Percentiles rank a stretch among this genome's conserved stretches.
Conservation (phyloP, 2,888 invertebrate species). For the Xanthostigma xanthostigma region DNA sequence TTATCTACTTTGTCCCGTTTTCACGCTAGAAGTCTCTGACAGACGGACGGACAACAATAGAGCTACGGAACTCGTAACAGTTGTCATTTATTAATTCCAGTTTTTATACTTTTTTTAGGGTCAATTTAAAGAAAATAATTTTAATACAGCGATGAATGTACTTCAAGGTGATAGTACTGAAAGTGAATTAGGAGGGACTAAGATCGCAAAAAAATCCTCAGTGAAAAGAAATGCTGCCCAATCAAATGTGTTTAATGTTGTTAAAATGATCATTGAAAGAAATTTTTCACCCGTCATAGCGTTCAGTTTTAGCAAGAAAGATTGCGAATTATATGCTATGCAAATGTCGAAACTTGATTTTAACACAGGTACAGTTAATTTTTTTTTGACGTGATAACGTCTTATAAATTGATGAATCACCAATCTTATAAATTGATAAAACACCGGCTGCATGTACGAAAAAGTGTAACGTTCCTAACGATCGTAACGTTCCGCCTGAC, state of each 20-base stretch:
- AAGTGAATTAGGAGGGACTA: conserved; percentile 39
- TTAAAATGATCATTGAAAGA: conserved; percentile 97
- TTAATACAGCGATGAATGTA: conserved; percentile 91
- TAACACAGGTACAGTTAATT: conserved; percentile 50
- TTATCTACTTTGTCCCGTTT: no score
- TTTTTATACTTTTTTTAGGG: conserved; percentile 37
- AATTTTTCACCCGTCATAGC: conserved; percentile 97
- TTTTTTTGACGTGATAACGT: no score
- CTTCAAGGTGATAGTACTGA: conserved; percentile 75
- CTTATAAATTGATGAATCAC: no score
- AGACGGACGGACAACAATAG: no score
- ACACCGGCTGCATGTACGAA: no score
- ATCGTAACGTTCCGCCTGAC: no score
- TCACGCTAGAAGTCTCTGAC: neutral
- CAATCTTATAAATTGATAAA: no score
- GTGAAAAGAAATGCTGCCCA: conserved; percentile 44
- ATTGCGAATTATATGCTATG: conserved; percentile 93
- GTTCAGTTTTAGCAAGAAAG: conserved; percentile 98
- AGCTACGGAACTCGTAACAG: no score
- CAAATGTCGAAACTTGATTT: conserved; percentile 96
- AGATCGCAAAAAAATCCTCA: conserved; percentile 62
- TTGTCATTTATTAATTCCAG: neutral
- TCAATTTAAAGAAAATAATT: conserved; percentile 93
- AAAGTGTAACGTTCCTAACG: no score
- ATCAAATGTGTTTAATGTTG: conserved; percentile 89